phyloP scores from a whole-genome alignment of 2,888 invertebrate genomes.

The Bellardia bayeri region DNA sequence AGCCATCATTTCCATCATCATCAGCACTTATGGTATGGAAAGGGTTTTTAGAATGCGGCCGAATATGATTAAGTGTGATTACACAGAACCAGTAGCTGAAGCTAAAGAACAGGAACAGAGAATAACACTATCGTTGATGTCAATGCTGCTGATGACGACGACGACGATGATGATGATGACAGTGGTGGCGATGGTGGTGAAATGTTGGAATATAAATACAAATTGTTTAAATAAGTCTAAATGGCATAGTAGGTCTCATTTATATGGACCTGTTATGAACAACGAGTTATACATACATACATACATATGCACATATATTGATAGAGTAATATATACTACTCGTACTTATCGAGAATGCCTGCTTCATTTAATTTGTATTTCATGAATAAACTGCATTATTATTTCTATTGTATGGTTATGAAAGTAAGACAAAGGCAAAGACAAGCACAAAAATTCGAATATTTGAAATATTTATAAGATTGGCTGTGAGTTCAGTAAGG shows the following conservation, averaged over 20 bases:
- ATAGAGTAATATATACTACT: not conserved
- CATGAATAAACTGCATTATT: constrained; percentile 58
- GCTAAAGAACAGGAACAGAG: not conserved
- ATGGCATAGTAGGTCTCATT: constrained; percentile 44
- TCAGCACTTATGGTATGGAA: constrained; percentile 39
- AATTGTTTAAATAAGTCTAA: constrained; percentile 44
- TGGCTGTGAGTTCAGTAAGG: not conserved
- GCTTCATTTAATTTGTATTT: constrained; percentile 55
- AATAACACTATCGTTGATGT: constrained; percentile 9
- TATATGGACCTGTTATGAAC: constrained; percentile 38
- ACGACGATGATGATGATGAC: not conserved
- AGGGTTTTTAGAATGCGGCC: constrained; percentile 55
- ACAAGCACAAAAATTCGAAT: constrained; percentile 20
- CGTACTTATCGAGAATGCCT: not conserved
- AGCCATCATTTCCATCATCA: constrained; percentile 36
- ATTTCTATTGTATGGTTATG: constrained; percentile 12
- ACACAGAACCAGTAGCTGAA: constrained; percentile 56
- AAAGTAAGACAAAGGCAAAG: not conserved
- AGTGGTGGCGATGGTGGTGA: not conserved
- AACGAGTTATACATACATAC: not conserved
- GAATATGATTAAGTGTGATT: constrained; percentile 70
- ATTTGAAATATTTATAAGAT: constrained; percentile 56
- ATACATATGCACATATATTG: not conserved
- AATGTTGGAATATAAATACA: constrained; percentile 25
- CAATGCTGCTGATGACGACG: constrained; percentile 20